A percentile compares a stretch with the other conserved stretches of the same genome.
These are phyloP conservation scores for Escarpia spicata DNA, from an alignment of 2,888 invertebrate genomes.

Conservation along the genomic window DNA sequence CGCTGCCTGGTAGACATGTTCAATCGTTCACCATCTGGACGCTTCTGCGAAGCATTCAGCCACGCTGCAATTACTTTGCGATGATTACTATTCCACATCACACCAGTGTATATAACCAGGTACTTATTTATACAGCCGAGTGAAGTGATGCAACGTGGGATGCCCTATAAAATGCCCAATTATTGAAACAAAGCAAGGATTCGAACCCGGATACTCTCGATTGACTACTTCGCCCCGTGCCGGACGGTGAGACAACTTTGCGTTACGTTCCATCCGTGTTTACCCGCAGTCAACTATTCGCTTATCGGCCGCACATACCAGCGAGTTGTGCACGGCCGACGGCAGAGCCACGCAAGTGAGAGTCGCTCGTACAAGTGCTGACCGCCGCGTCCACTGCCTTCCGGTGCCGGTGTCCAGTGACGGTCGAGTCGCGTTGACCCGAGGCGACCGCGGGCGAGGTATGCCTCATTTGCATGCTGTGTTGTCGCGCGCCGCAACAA, in stretches of 20 bases:
- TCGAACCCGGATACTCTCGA: too few relatives aligned
- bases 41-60: too few relatives aligned
- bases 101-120: too few relatives aligned
- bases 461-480: neutral
- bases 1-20: too few relatives aligned
- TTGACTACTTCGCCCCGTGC: neutral
- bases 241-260: neutral
- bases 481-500: neutral
- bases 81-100: too few relatives aligned
- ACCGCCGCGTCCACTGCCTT: neutral
- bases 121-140: too few relatives aligned
- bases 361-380: neutral
- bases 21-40: too few relatives aligned
- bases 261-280: neutral
- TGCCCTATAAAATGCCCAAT: too few relatives aligned
- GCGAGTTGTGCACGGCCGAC: neutral
- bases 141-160: too few relatives aligned
- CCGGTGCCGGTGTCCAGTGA: conserved; percentile 10
- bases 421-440: neutral
- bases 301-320: conserved; percentile 5
- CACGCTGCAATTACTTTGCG: too few relatives aligned
- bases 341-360: neutral
- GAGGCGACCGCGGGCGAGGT: neutral
- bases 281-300: neutral
- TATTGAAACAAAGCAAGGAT: too few relatives aligned